phyloP scores from a whole-genome alignment of 1,140 invertebrate species.

The Zaprionus vittiger region DNA sequence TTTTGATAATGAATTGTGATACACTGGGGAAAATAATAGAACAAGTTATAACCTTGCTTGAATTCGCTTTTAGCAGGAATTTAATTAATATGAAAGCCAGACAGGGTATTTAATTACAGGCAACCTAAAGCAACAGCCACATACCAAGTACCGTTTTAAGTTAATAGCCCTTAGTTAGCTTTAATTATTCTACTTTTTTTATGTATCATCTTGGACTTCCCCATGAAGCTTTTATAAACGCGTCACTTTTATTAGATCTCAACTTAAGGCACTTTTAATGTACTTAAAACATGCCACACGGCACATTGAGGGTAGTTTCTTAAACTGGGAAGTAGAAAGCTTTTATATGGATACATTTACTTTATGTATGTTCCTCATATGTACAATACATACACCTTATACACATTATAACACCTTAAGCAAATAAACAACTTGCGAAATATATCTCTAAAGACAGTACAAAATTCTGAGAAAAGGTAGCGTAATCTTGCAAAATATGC shows the following conservation, averaged over 20 bases:
- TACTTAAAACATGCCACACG: slow-evolving; percentile 8
- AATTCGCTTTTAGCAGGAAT: background rate
- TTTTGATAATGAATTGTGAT: background rate
- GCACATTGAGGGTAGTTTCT: slow-evolving; percentile 3
- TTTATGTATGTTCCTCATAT: background rate
- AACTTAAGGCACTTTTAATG: slow-evolving; percentile 8
- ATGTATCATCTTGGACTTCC: background rate
- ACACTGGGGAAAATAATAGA: background rate
- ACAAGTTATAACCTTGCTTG: background rate
- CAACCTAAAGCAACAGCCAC: background rate
- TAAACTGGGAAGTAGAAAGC: background rate
- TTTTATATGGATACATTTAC: background rate
- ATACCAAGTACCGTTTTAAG: background rate
- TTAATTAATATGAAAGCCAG: background rate
- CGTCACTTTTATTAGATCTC: background rate
- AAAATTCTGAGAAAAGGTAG: background rate
- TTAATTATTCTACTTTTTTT: background rate
- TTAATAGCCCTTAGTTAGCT: background rate
- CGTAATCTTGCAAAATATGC: background rate
- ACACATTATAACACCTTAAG: background rate
- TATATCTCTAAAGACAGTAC: background rate
- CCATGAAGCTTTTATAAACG: background rate
- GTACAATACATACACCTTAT: background rate
- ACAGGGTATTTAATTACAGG: background rate
- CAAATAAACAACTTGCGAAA: slow-evolving; percentile 5